Evolutionary conservation across 2,888 invertebrate species (phyloP).

Genomic region (Monoplex corrugatus): DNA sequence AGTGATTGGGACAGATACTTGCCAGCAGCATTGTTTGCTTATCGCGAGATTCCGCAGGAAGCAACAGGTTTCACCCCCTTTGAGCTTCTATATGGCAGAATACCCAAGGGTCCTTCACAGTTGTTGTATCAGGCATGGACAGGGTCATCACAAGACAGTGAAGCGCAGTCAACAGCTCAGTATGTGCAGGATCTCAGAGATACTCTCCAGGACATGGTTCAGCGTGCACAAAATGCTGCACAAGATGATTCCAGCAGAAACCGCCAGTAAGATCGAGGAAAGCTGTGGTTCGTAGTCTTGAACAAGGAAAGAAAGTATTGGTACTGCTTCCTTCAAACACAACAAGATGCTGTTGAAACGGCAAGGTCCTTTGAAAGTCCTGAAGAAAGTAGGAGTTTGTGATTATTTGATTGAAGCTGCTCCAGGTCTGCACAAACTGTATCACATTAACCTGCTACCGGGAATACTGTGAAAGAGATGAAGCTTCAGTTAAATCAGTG

Average conservation of each 20-base stretch:
- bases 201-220: constrained; percentile 13
- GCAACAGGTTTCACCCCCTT: neutral
- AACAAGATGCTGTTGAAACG: constrained; percentile 59
- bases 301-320: constrained; percentile 55
- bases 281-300: constrained; percentile 42
- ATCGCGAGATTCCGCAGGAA: neutral
- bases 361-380: no score
- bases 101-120: constrained; percentile 49
- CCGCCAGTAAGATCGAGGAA: constrained; percentile 50
- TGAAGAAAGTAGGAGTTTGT: neutral
- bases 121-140: constrained; percentile 37
- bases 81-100: no score
- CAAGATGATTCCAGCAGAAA: neutral
- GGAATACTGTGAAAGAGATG: neutral
- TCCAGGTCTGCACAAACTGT: neutral
- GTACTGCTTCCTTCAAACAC: constrained; percentile 54
- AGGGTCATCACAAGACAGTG: constrained; percentile 41
- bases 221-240: constrained; percentile 44
- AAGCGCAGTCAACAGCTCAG: neutral
- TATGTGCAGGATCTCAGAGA: constrained; percentile 25
- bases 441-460: constrained; percentile 26
- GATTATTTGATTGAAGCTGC: neutral
- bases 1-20: constrained; percentile 24
- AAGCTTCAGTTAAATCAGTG: neutral
- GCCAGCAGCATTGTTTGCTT: neutral